Base-by-base conservation (phyloP, 2,113 vertebrate genomes). In the Bubo bubo region DNA sequence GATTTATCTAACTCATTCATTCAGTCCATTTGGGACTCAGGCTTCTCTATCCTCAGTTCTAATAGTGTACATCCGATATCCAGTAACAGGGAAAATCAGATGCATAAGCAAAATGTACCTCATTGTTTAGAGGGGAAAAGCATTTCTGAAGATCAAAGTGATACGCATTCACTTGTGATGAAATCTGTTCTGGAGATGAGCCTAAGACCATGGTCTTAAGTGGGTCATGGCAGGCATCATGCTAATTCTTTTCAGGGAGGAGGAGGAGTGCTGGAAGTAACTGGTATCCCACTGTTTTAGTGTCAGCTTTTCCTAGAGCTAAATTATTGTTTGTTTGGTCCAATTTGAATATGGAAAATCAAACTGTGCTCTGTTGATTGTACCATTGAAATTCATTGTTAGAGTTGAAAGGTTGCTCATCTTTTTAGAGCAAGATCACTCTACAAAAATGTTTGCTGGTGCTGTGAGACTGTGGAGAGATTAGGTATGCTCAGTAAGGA, bases 321-420 rank as follows among this genome's bases (percentile, higher is more conserved):
- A 80, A 89, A 81, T 89, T 95, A 66, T 77, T 92, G 62, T 95
- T 95, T 96, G 63, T 95, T 91, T 91, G 43, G 70, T 89, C 80
- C 47, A 34, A 87, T 95, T 23, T 93, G 73, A 95, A 87, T 96
- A 87, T 72, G 64, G 74, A 94, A 93, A 93, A 84, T 82, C 63
- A 91, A 89, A 89, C 67, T 91, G 63, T 91, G 60, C 64, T 93
- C 80, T 94, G 56, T 87, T 96, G 80, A 93, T 95, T 93, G 73
- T 93, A 63, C 70, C 37, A 67, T 35, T 93, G 79, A 94, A 83
- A 84, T 91, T 50, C 86, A 74, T 95, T 87, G 59, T 96, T 89
- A 43, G 76, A 96, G 32, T 53, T 96, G 91, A 96, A 96, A 94
- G 64, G 83, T 89, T 92, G 76, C 80, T 91, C 50, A 71, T 91